Percentiles rank a stretch among this genome's conserved stretches.
Evolutionary conservation across 1,140 invertebrate genomes (phyloP).

Genomic region (Zophobas morio): DNA sequence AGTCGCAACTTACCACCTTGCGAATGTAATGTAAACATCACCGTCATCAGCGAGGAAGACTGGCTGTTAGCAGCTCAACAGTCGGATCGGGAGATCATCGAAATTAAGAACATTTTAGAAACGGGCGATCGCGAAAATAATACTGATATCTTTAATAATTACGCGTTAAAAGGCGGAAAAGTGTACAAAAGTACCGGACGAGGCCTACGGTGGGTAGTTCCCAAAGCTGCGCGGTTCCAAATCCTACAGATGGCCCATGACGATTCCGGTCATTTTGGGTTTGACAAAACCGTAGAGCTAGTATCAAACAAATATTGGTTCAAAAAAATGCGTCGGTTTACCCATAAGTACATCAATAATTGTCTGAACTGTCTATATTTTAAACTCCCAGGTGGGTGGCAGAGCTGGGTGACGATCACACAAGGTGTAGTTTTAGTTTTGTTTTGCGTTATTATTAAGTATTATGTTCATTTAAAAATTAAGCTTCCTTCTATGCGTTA

Average conservation of each 20-base stretch:
- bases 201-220: constrained; percentile 60
- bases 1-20: background rate
- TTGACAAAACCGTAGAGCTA: constrained; percentile 59
- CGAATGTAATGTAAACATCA: background rate
- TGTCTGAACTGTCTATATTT: constrained; percentile 62
- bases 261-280: constrained; percentile 36
- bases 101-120: background rate
- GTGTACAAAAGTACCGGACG: constrained; percentile 55
- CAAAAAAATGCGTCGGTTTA: constrained; percentile 59
- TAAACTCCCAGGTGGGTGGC: constrained; percentile 53
- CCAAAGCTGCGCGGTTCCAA: constrained; percentile 56
- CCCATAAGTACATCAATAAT: constrained; percentile 57
- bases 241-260: constrained; percentile 54
- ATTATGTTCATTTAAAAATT: too few relatives aligned
- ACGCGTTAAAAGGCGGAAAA: constrained; percentile 46
- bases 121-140: background rate
- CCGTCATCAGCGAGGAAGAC: constrained; percentile 42
- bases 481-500: too few relatives aligned
- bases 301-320: constrained; percentile 62
- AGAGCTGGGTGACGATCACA: too few relatives aligned
- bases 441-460: too few relatives aligned
- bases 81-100: background rate
- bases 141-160: background rate
- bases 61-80: constrained; percentile 43
- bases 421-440: too few relatives aligned